Evolutionary conservation across 2,888 invertebrate genomes (phyloP), one percentile per base, ranked within the genome.

Genomic region (Drosophila paracracens): DNA sequence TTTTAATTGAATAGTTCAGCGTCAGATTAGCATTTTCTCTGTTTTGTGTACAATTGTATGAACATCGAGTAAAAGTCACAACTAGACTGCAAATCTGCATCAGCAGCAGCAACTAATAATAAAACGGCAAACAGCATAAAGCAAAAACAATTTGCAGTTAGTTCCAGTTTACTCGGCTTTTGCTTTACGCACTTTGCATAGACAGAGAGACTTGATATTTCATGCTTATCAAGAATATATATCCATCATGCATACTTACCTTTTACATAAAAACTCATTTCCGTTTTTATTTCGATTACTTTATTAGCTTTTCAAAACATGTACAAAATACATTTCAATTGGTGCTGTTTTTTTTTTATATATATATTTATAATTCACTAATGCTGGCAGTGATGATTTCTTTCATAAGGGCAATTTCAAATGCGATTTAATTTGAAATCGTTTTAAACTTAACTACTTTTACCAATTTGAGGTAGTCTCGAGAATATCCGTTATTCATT

Each of bases 301-400:
- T 67, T 67, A 60, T 81, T 68, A 46, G 33, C 35, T 13, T 59
- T 48, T 51, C 16, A 51, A 38, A 69, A 75, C 62, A 77, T 81
- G 61, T 71, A 78, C 78, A 79, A 72, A 72, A 69, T 81, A 80
- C 16, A 31, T 43, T 29, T 38, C 27, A 46, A 13, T 46, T 56
- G n/a, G 13, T 60, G 69, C 71, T 63, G 62, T 72, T 76, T 53
- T 71, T 67, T 67, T 71, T 25, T 50, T 52, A n/a, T 35, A 6
- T 4, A 50, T 27, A 61, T 64, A 57, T 51, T 40, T 11, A 27
- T 57, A 53, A 68, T 77, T 70, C 51, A 58, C 65, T 83, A 73
- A 86, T 87, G 76, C 86, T 85, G 90, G 84, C 84, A 90, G 88
- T 84, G 88, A 63, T 87, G 46, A 68, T 69, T 60, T 68, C 59